Evolutionary conservation across 2,113 vertebrate species (phyloP).

Genomic region (Eudyptes chrysolophus): DNA sequence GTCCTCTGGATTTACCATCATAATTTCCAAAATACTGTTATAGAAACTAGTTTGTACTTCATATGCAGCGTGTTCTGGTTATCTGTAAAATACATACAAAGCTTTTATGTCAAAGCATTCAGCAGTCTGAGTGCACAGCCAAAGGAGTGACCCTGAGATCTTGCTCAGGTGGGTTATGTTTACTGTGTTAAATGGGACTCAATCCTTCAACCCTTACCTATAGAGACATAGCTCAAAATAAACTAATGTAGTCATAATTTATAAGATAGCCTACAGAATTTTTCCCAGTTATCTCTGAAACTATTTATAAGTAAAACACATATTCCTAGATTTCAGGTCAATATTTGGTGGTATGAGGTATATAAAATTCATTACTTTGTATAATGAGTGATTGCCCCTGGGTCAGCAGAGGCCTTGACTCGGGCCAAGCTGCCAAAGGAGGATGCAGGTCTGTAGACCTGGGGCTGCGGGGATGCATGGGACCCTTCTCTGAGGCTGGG

Average conservation of each 20-base stretch:
- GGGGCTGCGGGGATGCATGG: neutral
- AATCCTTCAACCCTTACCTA: neutral
- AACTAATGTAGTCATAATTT: neutral
- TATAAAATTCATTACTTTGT: neutral
- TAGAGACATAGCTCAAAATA: neutral
- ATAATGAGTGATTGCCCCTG: neutral
- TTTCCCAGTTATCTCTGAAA: neutral
- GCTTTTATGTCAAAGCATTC: neutral
- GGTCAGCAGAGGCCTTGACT: neutral
- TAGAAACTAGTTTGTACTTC: neutral
- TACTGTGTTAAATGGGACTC: neutral
- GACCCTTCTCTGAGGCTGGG: neutral
- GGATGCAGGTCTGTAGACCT: neutral
- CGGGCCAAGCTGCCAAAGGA: neutral
- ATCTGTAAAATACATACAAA: neutral
- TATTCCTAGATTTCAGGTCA: neutral
- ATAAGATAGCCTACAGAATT: neutral
- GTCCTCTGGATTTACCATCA: conserved; percentile 2
- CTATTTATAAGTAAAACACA: neutral
- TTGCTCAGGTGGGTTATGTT: neutral
- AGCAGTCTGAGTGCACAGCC: neutral
- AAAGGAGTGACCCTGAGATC: neutral
- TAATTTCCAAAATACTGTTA: neutral
- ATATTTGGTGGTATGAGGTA: neutral
- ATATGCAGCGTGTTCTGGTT: neutral